Base-by-base conservation (phyloP, 2,113 vertebrate genomes). In the Amphiprion percula region DNA sequence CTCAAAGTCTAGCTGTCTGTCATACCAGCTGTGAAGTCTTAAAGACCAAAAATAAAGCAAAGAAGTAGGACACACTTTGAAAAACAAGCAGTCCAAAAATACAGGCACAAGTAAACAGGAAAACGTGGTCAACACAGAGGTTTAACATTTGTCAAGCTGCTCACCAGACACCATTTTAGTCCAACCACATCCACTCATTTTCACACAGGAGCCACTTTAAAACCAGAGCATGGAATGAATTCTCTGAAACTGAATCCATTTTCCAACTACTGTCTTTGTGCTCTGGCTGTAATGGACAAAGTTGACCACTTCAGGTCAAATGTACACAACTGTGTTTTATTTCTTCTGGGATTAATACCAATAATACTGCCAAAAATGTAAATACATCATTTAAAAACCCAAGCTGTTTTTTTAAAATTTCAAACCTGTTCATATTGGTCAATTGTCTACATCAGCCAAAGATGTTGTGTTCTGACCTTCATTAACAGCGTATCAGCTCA, bases 121-220 rank as follows among this genome's bases (percentile, higher is more conserved):
- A 91, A 82, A 88, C 54, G 56, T 60, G 74, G 68, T 82, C 23
- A 10, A 88, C 83, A 90, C 80, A 88, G 87, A 77, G 30, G 15
- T 79, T 69, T 78, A 41, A 87, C 80, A 79, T 63, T 58, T 75
- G 73, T 77, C 85, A 73, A 80, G 63, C 69, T 80, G 64, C 63
- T 73, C 84, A 90, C 78, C 65, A 89, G 78, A 87, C 52, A 78
- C 63, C 73, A 85, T 87, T 90, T 85, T 80, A 70, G 81, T 84
- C 83, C 74, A 59, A 87, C 88, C 91, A 88, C 92, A 91, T 91
- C 83, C 86, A 88, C 62, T 84, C 65, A 68, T 88, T 88, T 80
- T 75, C 17, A 62, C 75, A 67, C 60, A 77, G 78, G 56, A 89
- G 71, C 79, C 68, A 55, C 69, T n/a, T 54, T 49, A 4, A 26